Conservation (phyloP, 1,140 invertebrate species). For the Ceratina japonica region DNA sequence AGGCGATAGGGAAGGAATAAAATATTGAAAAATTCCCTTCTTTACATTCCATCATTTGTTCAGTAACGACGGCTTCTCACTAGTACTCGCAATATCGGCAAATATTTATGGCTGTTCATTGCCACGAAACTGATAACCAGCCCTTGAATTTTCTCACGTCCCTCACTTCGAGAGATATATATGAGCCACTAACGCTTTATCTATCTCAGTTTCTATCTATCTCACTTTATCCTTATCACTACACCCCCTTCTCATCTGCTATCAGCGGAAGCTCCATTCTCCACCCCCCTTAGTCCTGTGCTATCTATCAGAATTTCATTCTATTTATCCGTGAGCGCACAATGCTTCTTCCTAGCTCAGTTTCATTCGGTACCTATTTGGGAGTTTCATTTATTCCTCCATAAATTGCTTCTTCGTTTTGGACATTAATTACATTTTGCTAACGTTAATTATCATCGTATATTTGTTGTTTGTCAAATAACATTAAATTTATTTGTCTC, state of each 20-base stretch:
- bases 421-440: too few relatives aligned
- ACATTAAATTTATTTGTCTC: too few relatives aligned
- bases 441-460: too few relatives aligned
- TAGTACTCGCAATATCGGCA: slow-evolving; percentile 31
- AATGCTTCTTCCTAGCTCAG: not conserved
- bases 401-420: too few relatives aligned
- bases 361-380: too few relatives aligned
- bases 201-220: slow-evolving; percentile 21
- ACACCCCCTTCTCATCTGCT: not conserved
- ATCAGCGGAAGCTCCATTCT: not conserved
- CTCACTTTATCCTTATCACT: slow-evolving; percentile 28
- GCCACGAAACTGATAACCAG: slow-evolving; percentile 20
- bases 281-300: not conserved
- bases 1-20: too few relatives aligned
- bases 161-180: slow-evolving; percentile 17
- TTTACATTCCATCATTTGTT: slow-evolving; percentile 11
- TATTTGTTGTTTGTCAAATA: too few relatives aligned
- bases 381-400: too few relatives aligned
- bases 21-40: too few relatives aligned
- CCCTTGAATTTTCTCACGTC: slow-evolving; percentile 43
- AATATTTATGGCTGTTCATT: slow-evolving; percentile 41
- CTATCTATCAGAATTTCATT: not conserved
- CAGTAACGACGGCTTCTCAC: not conserved
- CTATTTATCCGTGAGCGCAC: not conserved
- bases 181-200: not conserved